Conservation (phyloP, 2,113 vertebrate genomes). For the Chrysemys picta region DNA sequence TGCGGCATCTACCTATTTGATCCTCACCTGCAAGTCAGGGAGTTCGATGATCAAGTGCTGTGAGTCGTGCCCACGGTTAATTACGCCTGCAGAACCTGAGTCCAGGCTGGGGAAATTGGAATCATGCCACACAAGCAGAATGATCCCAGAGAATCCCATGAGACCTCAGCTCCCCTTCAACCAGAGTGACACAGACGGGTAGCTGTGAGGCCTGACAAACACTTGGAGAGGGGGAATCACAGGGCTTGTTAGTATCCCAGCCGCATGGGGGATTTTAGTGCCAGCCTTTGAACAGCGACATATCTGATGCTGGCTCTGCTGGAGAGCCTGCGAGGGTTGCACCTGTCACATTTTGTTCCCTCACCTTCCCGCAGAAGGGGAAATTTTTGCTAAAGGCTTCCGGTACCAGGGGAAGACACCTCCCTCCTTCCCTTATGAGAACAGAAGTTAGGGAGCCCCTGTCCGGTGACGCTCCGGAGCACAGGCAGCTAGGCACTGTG, state of each 20-base stretch:
- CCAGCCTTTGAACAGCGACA: neutral
- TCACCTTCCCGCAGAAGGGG: neutral
- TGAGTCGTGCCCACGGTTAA: neutral
- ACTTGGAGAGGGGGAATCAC: neutral
- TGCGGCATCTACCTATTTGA: neutral
- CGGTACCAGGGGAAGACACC: too few species aligned
- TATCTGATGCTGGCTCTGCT: neutral
- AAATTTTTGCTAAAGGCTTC: neutral
- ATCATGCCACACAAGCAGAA: neutral
- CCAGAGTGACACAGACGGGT: neutral
- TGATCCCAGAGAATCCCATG: neutral
- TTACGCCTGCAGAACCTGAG: neutral
- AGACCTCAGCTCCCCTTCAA: neutral
- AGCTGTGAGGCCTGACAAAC: fast-evolving
- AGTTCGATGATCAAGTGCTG: too few species aligned
- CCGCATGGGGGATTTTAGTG: neutral
- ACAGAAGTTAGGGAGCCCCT: neutral
- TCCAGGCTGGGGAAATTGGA: neutral
- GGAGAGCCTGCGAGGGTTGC: neutral
- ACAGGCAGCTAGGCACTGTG: neutral
- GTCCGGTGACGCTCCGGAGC: neutral
- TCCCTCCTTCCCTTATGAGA: neutral
- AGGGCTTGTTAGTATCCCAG: neutral
- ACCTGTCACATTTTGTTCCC: neutral
- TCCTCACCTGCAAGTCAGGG: too few species aligned